A percentile compares a stretch with the other conserved stretches of the same genome.
Conservation (phyloP, 2,797 vertebrate genomes). For the Peromyscus aztecus region DNA sequence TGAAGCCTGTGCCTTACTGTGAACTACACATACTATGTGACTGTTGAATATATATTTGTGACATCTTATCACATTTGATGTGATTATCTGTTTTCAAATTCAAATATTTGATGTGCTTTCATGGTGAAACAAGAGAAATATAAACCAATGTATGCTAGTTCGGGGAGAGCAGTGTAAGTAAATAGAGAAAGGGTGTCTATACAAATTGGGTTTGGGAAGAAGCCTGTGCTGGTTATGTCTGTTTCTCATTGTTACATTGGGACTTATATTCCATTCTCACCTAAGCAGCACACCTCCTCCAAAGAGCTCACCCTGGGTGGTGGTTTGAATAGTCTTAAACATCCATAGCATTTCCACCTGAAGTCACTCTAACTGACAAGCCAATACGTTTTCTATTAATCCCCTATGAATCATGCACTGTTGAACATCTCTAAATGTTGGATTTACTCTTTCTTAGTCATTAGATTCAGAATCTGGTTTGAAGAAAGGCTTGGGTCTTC, state of each 20-base stretch:
- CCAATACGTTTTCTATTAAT: conserved; percentile 4
- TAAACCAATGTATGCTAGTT: no score
- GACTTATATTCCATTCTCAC: background rate
- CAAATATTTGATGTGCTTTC: conserved; percentile 8
- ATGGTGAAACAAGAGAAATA: background rate
- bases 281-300: background rate
- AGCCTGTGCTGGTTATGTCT: background rate
- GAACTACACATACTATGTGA: background rate
- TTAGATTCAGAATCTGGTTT: background rate
- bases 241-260: background rate
- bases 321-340: background rate
- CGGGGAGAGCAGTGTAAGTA: background rate
- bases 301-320: background rate
- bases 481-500: background rate
- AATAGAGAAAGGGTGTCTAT: background rate
- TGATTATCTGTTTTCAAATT: conserved; percentile 1
- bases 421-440: background rate
- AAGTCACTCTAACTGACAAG: background rate
- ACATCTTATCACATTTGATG: background rate
- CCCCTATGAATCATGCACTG: background rate
- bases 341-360: background rate
- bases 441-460: background rate
- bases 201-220: background rate
- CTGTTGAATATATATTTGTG: background rate
- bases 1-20: background rate